Conservation (phyloP, 2,888 invertebrate species). For the Oeneis ivallda region DNA sequence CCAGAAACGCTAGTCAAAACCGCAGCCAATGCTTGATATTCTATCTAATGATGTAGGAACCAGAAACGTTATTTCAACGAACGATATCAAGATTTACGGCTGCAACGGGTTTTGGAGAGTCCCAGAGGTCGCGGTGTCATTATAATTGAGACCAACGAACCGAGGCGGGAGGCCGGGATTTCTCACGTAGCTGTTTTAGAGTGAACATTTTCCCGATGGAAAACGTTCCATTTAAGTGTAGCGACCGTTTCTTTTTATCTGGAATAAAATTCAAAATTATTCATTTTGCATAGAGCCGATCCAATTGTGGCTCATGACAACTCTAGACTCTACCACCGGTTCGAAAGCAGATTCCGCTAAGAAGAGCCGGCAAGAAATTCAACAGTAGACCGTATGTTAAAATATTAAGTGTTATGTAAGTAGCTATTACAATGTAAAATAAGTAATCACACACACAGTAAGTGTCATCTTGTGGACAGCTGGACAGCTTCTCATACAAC, state of each 20-base stretch:
- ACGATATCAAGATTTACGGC: not conserved
- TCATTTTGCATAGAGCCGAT: too few relatives aligned
- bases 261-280: too few relatives aligned
- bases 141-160: not conserved
- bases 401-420: too few relatives aligned
- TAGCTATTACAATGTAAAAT: too few relatives aligned
- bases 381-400: too few relatives aligned
- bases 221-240: not conserved
- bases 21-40: not conserved
- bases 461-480: too few relatives aligned
- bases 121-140: not conserved
- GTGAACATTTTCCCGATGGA: not conserved
- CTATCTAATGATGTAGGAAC: not conserved
- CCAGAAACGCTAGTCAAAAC: not conserved
- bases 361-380: too few relatives aligned
- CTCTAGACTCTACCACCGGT: too few relatives aligned
- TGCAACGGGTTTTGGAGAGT: not conserved
- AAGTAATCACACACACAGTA: too few relatives aligned
- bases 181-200: not conserved
- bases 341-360: too few relatives aligned
- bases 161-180: not conserved
- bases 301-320: too few relatives aligned
- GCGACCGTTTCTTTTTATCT: not conserved
- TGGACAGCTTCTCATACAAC: too few relatives aligned
- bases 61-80: not conserved